Evolutionary conservation across 2,888 invertebrate species (phyloP), one percentile per base, ranked within the genome.

Genomic region (Sarcophaga variegata): DNA sequence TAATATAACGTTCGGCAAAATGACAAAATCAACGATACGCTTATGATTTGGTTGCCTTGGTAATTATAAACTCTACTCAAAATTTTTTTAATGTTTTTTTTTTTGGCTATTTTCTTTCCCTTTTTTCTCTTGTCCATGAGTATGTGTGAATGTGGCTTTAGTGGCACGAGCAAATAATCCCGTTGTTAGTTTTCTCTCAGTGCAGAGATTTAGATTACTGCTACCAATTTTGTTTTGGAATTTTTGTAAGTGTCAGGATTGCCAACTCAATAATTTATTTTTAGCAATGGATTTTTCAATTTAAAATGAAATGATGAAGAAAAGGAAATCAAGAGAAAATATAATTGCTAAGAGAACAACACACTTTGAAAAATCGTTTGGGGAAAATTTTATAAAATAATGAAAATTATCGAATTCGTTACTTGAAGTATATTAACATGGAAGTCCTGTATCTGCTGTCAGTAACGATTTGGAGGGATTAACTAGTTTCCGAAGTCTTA

Each of bases 31-130:
- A 75, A 60, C 77, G 81, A 67, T 63, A 75, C 70, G 70, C 81
- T 81, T 81, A 77, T 81, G 81, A 85, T 77, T 85, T 77, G 75
- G 83, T 81, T 77, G 77, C 74, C 74, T 66, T 74, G 74, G 81
- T 78, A 87, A 87, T 83, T 87, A 81, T 67, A 77, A 80, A 63
- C 62, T 83, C 37, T 12, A 17, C 54, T 49, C 47, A 69, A 71
- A 71, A 77, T 49, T 22, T 80, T 69, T 67, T 12, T n/a, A 12
- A 22, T 60, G 66, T 66, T 14, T 14, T 37, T 47, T 67, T 54
- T 22, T 22, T 22, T 22, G 22, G 14, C 17, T 4, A 3, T 8
- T 8, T 37, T 37, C 6, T 37, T 37, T 37, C 37, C 8, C 37
- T 37, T 37, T 0, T 37, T 1, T 20, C 20, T 20, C 20, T 20